Evolutionary conservation across 2,888 invertebrate species (phyloP).

Genomic region (Leptarthrus brevirostris): DNA sequence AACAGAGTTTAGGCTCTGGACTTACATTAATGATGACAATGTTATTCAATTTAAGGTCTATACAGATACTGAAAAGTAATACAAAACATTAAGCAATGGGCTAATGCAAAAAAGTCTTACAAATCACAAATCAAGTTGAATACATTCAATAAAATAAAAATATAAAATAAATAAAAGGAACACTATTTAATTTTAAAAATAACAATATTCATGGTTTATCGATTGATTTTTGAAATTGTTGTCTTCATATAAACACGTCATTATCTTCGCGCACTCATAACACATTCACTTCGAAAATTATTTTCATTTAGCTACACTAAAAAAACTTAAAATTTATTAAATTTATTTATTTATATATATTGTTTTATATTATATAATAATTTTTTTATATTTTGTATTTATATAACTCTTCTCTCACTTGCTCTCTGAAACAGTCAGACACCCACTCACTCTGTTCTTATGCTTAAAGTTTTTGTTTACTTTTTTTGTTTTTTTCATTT

Average conservation of each 20-base stretch:
- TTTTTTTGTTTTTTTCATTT: constrained; percentile 28
- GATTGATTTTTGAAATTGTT: background rate
- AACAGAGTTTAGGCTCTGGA: too few relatives aligned
- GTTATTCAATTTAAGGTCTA: too few relatives aligned
- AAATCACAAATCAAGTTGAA: constrained; percentile 3
- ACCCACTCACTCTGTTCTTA: constrained; percentile 22
- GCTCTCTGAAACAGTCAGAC: constrained; percentile 27
- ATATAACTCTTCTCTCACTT: constrained; percentile 35
- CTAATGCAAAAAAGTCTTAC: too few relatives aligned
- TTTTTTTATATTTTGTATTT: constrained; percentile 44
- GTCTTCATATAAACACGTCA: constrained; percentile 30
- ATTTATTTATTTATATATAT: constrained; percentile 53
- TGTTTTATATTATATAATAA: constrained; percentile 48
- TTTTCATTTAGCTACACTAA: constrained; percentile 55
- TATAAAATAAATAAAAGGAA: background rate
- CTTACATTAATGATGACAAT: too few relatives aligned
- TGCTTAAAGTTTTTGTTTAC: constrained; percentile 6
- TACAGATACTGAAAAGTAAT: too few relatives aligned
- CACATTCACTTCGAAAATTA: constrained; percentile 37
- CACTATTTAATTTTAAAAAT: too few relatives aligned
- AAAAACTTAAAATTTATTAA: constrained; percentile 54
- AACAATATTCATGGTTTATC: too few relatives aligned
- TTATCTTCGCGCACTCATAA: constrained; percentile 8
- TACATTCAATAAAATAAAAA: background rate
- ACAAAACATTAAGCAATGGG: too few relatives aligned